Evolutionary conservation across 2,113 vertebrate genomes (phyloP).

Genomic region (Damaliscus lunatus): DNA sequence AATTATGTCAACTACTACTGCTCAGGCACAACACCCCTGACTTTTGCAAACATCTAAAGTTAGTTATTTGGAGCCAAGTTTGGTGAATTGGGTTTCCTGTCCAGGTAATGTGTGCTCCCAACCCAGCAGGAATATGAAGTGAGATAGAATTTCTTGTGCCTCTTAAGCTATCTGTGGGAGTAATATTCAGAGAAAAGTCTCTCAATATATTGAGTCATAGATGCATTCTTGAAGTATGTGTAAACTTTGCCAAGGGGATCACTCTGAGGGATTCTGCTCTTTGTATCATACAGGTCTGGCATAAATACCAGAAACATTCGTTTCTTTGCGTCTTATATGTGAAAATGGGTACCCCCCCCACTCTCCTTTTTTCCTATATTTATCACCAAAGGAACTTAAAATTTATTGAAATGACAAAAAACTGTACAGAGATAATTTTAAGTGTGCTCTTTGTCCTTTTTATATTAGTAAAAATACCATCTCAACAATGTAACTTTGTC

Average conservation of each 20-base stretch:
- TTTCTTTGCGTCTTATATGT: not conserved
- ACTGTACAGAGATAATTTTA: not conserved
- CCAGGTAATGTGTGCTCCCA: not conserved
- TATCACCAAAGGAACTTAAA: not conserved
- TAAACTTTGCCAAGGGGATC: not conserved
- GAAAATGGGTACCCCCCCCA: not conserved
- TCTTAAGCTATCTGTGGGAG: constrained; percentile 2
- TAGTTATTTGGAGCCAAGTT: not conserved
- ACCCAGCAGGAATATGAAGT: not conserved
- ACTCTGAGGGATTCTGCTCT: not conserved
- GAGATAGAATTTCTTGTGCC: not conserved
- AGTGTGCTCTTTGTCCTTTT: not conserved
- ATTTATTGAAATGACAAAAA: not conserved
- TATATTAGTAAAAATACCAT: not conserved
- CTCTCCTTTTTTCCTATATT: not conserved
- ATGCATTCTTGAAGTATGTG: not conserved
- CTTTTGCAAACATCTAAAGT: not conserved
- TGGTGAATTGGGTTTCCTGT: not conserved
- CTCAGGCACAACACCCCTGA: not conserved
- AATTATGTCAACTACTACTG: not conserved
- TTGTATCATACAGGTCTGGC: not conserved
- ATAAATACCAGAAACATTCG: not conserved
- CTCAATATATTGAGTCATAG: not conserved
- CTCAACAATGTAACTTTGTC: not conserved
- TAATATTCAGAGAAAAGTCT: not conserved